These are phyloP conservation scores for Trididemnum clinides DNA, from an alignment of 23 tunicate species.

Conservation along the genomic window DNA sequence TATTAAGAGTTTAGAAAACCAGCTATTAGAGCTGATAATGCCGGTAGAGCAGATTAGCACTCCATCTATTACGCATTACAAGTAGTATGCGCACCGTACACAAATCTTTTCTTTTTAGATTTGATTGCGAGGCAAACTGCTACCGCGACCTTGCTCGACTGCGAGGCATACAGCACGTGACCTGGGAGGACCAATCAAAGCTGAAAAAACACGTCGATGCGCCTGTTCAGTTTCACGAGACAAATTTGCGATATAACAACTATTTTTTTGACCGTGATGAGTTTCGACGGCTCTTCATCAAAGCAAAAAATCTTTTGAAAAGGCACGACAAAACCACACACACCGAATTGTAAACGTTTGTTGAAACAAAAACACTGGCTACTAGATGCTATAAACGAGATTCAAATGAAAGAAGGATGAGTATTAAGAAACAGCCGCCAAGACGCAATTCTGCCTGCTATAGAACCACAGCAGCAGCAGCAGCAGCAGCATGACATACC, in stretches of 20 bases:
- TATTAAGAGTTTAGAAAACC: no score
- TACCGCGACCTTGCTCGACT: conserved; percentile 76
- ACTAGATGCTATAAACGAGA: not conserved
- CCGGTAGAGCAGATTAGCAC: no score
- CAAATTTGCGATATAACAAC: conserved; percentile 61
- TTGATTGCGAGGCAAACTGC: conserved; percentile 64
- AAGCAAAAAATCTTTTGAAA: conserved; percentile 42
- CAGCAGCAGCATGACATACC: not conserved
- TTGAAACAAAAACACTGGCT: conserved; percentile 3
- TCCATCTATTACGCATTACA: no score
- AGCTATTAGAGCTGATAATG: no score
- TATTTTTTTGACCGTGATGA: conserved; percentile 64
- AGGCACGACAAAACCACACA: conserved; percentile 39
- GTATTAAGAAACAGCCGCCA: not conserved
- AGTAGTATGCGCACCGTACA: no score
- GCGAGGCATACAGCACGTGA: conserved; percentile 71
- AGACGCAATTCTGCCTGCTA: no score
- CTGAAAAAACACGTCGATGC: conserved; percentile 28
- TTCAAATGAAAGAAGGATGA: no score
- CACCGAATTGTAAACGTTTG: conserved; percentile 10
- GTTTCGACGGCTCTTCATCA: conserved; percentile 42
- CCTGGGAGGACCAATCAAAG: conserved; percentile 64
- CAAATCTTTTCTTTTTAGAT: conserved; percentile 39
- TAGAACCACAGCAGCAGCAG: not conserved
- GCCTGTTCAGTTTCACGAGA: not conserved